Percentiles rank a stretch among this genome's conserved stretches.
Evolutionary conservation across 2,113 vertebrate genomes (phyloP).

Genomic region (Apeltes quadracus): DNA sequence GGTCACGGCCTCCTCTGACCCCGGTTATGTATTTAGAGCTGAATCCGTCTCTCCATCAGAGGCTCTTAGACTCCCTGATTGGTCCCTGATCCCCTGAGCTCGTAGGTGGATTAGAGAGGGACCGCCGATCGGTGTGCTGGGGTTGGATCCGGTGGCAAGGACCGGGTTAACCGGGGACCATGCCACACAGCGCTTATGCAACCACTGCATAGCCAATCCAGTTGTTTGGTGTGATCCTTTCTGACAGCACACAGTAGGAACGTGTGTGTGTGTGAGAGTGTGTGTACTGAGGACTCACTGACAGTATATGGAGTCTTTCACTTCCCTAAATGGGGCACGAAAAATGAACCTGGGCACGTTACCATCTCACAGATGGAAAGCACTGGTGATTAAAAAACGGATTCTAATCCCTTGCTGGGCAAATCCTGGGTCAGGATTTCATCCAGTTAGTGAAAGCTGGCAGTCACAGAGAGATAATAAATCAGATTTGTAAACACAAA

Average conservation of each 20-base stretch:
- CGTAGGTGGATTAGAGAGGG: neutral
- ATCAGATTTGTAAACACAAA: conserved; percentile 22
- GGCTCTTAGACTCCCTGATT: neutral
- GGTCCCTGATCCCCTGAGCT: neutral
- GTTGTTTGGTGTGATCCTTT: neutral
- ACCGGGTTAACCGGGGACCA: conserved; percentile 7
- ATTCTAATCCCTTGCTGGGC: neutral
- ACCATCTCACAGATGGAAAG: neutral
- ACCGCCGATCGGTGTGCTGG: neutral
- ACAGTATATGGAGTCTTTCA: neutral
- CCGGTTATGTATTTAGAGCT: neutral
- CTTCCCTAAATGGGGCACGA: neutral
- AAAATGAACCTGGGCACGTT: neutral
- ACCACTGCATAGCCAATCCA: neutral
- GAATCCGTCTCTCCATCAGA: neutral
- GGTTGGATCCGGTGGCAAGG: neutral
- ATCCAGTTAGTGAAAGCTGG: neutral
- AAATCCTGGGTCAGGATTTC: neutral
- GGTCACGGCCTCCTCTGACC: neutral
- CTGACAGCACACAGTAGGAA: neutral
- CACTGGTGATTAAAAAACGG: neutral
- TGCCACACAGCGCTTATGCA: conserved; percentile 20
- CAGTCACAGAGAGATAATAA: neutral
- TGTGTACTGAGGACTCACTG: neutral
- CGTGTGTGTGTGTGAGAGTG: no score